phyloP scores from a whole-genome alignment of 2,888 invertebrate genomes.

The Lydus trimaculatus region DNA sequence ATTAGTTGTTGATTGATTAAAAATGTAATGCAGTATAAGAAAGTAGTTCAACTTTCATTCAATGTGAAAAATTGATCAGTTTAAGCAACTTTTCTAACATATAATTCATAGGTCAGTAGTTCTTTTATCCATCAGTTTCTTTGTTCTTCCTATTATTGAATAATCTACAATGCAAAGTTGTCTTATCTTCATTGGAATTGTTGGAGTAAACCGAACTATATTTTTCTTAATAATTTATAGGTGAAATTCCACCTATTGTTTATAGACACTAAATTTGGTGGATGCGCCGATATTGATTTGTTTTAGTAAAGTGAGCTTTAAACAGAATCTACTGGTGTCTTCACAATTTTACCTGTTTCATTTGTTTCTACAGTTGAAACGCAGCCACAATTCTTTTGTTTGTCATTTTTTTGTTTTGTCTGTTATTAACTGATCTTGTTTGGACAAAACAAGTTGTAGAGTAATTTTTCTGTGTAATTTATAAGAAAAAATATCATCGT shows the following conservation, averaged over 20 bases:
- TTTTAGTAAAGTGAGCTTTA: too few relatives aligned
- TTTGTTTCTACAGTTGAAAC: too few relatives aligned
- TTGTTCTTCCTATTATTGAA: neutral
- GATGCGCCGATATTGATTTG: neutral
- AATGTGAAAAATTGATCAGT: neutral
- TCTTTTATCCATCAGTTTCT: neutral
- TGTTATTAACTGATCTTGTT: too few relatives aligned
- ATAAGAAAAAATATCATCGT: neutral
- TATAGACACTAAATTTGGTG: too few relatives aligned
- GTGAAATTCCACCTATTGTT: too few relatives aligned
- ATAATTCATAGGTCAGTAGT: neutral
- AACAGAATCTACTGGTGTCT: too few relatives aligned
- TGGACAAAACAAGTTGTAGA: too few relatives aligned
- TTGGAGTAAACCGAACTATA: neutral
- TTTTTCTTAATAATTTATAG: neutral
- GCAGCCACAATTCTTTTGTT: too few relatives aligned
- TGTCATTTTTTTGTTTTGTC: too few relatives aligned
- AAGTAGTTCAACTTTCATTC: neutral
- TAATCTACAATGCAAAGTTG: neutral
- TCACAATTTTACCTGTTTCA: too few relatives aligned
- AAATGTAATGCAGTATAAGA: neutral
- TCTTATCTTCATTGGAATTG: neutral
- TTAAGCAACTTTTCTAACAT: too few relatives aligned
- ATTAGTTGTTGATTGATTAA: neutral
- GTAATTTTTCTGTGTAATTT: neutral